These are phyloP conservation scores for Eolophus roseicapilla DNA, from an alignment of 2,113 vertebrate genomes.

Conservation along the genomic window DNA sequence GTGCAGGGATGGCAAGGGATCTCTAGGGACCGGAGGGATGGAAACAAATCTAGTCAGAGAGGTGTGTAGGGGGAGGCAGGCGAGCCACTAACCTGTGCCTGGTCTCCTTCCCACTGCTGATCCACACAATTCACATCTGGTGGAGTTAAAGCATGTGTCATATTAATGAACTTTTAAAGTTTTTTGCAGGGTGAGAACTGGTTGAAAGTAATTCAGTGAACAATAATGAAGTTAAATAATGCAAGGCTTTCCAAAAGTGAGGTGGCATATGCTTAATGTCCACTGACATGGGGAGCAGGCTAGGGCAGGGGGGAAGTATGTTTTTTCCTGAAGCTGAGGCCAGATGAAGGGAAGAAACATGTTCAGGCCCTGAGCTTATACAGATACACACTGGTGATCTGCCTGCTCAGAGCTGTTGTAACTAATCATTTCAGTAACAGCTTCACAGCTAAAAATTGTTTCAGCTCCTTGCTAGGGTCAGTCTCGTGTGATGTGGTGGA, in stretches of 20 bases:
- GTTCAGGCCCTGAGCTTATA: slow-evolving; percentile 21
- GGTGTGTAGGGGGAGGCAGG: not conserved
- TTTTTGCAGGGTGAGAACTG: not conserved
- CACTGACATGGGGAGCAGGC: not conserved
- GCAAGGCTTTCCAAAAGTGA: not conserved
- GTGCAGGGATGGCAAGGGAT: not conserved
- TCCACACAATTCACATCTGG: not conserved
- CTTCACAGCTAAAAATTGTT: not conserved
- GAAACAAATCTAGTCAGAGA: not conserved
- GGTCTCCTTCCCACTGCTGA: not conserved
- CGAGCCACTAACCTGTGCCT: accelerated
- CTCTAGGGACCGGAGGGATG: not conserved
- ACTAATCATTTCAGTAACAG: slow-evolving; percentile 15
- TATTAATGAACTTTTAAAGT: not conserved
- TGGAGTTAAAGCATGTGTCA: not conserved
- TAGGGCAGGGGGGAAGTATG: not conserved
- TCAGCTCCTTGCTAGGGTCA: not conserved
- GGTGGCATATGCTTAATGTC: not conserved
- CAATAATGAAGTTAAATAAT: not conserved
- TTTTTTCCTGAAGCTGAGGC: slow-evolving; percentile 24
- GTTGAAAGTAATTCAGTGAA: slow-evolving; percentile 11
- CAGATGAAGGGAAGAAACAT: not conserved
- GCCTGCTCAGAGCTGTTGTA: slow-evolving; percentile 15
- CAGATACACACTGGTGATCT: slow-evolving; percentile 26
- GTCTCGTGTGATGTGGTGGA: not conserved